Base-by-base conservation (phyloP, 2,888 invertebrate genomes). In the Dorcus parallelipipedus region DNA sequence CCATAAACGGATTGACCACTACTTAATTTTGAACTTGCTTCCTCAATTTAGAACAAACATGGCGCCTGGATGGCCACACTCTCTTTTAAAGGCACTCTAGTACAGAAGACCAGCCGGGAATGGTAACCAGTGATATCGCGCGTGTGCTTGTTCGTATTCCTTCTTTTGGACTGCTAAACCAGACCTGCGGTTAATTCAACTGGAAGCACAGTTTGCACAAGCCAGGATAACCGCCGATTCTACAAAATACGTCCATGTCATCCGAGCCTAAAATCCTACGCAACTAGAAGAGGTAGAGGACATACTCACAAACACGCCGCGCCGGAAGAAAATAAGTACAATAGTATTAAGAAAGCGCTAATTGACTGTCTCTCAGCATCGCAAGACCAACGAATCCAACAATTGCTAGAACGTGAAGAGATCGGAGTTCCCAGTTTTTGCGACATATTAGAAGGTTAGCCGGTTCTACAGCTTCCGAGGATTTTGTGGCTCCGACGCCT, bases 111-210 rank as follows among this genome's bases (percentile, higher is more conserved):
- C 6, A 33, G 3, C 6, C 26, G 26, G 26, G 6, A 33, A 33
- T 33, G 26, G 3, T 33, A 33, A 1, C 6, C 26, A 33, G 26
- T 33, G 4, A 33, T 33, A 33, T 33, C 26, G 26, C 26, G 26
- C 26, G 26, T 1, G 26, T 33, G 7, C 26, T 33, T 33, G 26
- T 33, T 33, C 26, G 26, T 7, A 33, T 33, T 33, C 67, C 71
- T 3, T 69, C 66, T 71, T 71, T 47, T 65, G 67, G 60, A 56
- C 66, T 1, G 60, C 64, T 1, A 64, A 66, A 4, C 67, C 70
- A 0, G 68, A 67, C 17, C 48, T 73, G 45, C 73, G 70, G 71
- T 70, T 73, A 38, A 66, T 69, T 0, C 65, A 69, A 38, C 42
- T 70, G 3, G 70, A 72, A 38, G 63, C 66, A 0, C 68, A 68